These are phyloP conservation scores for Dexiosoma caninum DNA, from an alignment of 2,888 invertebrate genomes.

Conservation along the genomic window DNA sequence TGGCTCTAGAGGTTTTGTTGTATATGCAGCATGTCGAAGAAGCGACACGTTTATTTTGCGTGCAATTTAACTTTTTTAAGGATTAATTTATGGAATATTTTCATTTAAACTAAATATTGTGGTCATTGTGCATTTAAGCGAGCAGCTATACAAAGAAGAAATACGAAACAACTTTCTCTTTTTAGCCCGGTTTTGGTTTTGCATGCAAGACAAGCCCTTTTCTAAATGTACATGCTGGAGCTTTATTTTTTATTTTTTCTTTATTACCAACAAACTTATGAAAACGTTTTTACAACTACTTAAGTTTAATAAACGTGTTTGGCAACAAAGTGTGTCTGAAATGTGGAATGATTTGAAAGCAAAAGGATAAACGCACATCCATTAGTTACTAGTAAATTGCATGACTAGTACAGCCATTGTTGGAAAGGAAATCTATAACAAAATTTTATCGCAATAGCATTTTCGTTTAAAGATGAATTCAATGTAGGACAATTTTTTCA, in stretches of 20 bases:
- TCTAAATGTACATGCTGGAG: not conserved
- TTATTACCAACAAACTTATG: not conserved
- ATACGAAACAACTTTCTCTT: slow-evolving; percentile 57
- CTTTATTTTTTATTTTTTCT: not conserved
- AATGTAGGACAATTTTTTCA: too few species aligned
- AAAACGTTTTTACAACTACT: slow-evolving; percentile 8
- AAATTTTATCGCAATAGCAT: too few species aligned
- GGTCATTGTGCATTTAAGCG: slow-evolving; percentile 1
- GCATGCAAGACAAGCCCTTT: slow-evolving; percentile 57
- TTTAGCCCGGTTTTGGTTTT: slow-evolving; percentile 21
- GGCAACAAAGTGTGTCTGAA: not conserved
- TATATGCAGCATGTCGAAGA: not conserved
- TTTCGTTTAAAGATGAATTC: too few species aligned
- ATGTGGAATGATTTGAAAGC: not conserved
- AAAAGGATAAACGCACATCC: too few species aligned
- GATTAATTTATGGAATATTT: slow-evolving; percentile 46
- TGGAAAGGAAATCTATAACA: too few species aligned
- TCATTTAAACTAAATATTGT: slow-evolving; percentile 17
- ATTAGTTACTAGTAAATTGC: too few species aligned
- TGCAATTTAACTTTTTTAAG: slow-evolving; percentile 20
- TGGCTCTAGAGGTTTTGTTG: slow-evolving; percentile 46
- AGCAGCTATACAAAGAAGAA: not conserved
- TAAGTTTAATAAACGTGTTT: slow-evolving; percentile 7
- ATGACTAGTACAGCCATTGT: too few species aligned
- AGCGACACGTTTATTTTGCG: slow-evolving; percentile 17